phyloP scores from a whole-genome alignment of 1,140 invertebrate genomes.

The Drosophila sp. region DNA sequence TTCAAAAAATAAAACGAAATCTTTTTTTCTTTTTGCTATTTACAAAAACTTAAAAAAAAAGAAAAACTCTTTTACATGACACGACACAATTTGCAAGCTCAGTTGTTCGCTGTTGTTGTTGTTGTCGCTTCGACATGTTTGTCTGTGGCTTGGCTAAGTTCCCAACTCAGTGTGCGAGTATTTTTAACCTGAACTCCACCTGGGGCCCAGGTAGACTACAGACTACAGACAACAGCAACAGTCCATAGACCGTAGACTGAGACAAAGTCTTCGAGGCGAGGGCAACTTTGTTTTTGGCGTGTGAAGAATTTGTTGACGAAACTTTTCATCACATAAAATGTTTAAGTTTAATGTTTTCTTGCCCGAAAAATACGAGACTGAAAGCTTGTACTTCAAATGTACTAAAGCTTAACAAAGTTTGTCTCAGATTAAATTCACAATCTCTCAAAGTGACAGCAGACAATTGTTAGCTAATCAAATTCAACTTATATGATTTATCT shows the following conservation, averaged over 20 bases:
- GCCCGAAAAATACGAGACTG: slow-evolving; percentile 16
- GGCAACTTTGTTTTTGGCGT: slow-evolving; percentile 72
- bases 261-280: slow-evolving; percentile 34
- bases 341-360: slow-evolving; percentile 59
- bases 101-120: slow-evolving; percentile 49
- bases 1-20: slow-evolving; percentile 59
- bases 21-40: slow-evolving; percentile 20
- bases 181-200: slow-evolving; percentile 23
- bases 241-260: slow-evolving; percentile 33
- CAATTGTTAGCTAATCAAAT: slow-evolving; percentile 2
- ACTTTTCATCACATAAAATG: slow-evolving; percentile 74
- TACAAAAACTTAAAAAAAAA: slow-evolving; percentile 52
- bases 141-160: slow-evolving; percentile 62
- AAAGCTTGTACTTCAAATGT: slow-evolving; percentile 38
- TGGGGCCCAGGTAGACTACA: slow-evolving; percentile 33
- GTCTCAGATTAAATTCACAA: not conserved
- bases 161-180: slow-evolving; percentile 23
- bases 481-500: not conserved
- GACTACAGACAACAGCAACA: not conserved
- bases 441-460: too few relatives aligned
- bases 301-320: slow-evolving; percentile 72
- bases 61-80: slow-evolving; percentile 68
- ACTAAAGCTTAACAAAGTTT: slow-evolving; percentile 23
- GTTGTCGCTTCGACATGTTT: slow-evolving; percentile 75
- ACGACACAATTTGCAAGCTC: slow-evolving; percentile 78